Percentiles rank a stretch among this genome's conserved stretches.
Evolutionary conservation across 23 tunicate genomes (phyloP).

Genomic region (Phallusia fumigata): DNA sequence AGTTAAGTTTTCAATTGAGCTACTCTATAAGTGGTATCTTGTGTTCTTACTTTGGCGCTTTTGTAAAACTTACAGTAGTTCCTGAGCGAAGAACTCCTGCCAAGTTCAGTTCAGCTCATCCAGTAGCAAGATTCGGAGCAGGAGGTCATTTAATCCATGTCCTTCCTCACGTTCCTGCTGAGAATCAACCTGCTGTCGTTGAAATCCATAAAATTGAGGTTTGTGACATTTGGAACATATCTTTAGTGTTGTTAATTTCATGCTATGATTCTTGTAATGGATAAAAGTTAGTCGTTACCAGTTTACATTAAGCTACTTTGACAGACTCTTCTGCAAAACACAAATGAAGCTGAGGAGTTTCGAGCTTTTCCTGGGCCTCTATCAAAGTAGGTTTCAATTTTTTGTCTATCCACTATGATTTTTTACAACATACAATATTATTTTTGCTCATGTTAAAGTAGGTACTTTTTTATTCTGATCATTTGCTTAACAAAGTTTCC

Average conservation of each 20-base stretch:
- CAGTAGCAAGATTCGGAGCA: constrained; percentile 69
- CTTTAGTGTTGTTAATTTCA: too few species aligned
- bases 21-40: neutral
- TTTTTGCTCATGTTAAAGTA: too few species aligned
- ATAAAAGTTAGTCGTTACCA: too few species aligned
- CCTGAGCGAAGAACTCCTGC: constrained; percentile 70
- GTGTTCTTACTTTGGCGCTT: too few species aligned
- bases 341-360: constrained; percentile 70
- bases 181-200: constrained; percentile 55
- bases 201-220: constrained; percentile 86
- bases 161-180: constrained; percentile 48
- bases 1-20: neutral
- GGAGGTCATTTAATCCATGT: constrained; percentile 73
- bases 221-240: neutral
- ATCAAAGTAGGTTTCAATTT: constrained; percentile 49
- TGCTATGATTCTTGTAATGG: too few species aligned
- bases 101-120: constrained; percentile 58
- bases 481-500: too few species aligned
- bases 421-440: too few species aligned
- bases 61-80: constrained; percentile 15
- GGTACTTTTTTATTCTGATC: too few species aligned
- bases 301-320: neutral
- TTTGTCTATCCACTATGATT: too few species aligned
- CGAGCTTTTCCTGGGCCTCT: constrained; percentile 78
- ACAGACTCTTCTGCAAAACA: constrained; percentile 64